phyloP scores from a whole-genome alignment of 2,888 invertebrate species.

The Litoditis marina region DNA sequence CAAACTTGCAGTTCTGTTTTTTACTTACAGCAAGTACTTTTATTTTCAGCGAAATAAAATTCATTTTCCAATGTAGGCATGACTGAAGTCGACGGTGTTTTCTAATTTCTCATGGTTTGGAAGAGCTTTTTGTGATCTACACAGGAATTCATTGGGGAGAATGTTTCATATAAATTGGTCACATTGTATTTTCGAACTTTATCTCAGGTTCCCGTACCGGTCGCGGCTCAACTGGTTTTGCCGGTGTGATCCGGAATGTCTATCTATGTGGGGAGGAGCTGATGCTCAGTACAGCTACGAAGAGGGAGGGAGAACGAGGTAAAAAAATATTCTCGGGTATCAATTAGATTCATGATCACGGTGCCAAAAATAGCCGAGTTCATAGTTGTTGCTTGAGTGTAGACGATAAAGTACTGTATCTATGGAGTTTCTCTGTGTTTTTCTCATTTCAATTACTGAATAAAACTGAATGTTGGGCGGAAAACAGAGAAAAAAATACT shows the following conservation, averaged over 20 bases:
- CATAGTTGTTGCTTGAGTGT: too few relatives aligned
- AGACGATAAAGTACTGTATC: too few relatives aligned
- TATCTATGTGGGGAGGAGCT: slow-evolving; percentile 55
- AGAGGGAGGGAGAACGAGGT: slow-evolving; percentile 39
- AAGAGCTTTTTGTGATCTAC: background rate
- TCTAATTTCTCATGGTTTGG: background rate
- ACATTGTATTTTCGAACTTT: background rate
- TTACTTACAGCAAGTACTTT: too few relatives aligned
- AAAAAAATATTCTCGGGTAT: too few relatives aligned
- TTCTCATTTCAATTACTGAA: too few relatives aligned
- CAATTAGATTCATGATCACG: too few relatives aligned
- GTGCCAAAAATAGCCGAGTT: too few relatives aligned
- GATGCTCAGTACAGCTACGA: slow-evolving; percentile 37
- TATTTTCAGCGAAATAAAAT: too few relatives aligned
- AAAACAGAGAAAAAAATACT: background rate
- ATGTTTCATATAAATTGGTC: background rate
- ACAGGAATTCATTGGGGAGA: background rate
- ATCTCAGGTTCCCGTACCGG: slow-evolving; percentile 47
- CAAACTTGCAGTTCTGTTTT: too few relatives aligned
- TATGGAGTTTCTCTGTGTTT: too few relatives aligned
- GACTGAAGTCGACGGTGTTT: too few relatives aligned
- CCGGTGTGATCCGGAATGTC: slow-evolving; percentile 54
- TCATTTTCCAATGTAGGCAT: too few relatives aligned
- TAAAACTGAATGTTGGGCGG: background rate
- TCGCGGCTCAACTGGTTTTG: slow-evolving; percentile 51